Evolutionary conservation across 2,113 vertebrate genomes (phyloP).

Genomic region (Mellivora capensis): DNA sequence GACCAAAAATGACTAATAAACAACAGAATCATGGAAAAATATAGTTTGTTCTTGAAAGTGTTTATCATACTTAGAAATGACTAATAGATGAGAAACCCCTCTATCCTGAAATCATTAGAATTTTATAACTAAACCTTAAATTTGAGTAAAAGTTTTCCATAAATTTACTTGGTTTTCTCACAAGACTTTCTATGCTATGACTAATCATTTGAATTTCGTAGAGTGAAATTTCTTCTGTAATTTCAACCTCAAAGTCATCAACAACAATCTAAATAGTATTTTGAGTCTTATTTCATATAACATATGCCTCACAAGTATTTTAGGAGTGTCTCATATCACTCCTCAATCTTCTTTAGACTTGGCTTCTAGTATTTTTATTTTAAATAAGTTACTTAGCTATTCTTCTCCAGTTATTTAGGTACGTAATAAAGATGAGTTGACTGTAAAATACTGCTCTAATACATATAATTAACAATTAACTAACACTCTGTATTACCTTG

Average conservation of each 20-base stretch:
- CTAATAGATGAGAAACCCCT: neutral
- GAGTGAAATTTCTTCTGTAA: neutral
- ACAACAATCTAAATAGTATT: neutral
- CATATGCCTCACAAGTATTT: neutral
- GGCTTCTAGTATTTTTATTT: neutral
- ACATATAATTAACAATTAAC: neutral
- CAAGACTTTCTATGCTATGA: neutral
- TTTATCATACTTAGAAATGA: neutral
- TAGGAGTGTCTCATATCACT: neutral
- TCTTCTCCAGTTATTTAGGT: neutral
- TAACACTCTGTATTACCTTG: neutral
- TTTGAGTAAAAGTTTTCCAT: neutral
- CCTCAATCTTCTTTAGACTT: neutral
- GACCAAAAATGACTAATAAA: neutral
- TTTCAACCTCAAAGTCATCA: neutral
- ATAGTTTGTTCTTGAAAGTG: neutral
- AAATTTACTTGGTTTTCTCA: neutral
- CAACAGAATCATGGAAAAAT: neutral
- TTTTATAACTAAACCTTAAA: neutral
- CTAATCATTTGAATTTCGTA: neutral
- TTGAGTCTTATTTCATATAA: neutral
- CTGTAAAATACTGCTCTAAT: neutral
- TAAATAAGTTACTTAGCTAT: neutral
- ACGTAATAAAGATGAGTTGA: neutral
- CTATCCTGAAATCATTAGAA: neutral